Conservation (phyloP, 2,113 vertebrate species). For the Lepus timidus region DNA sequence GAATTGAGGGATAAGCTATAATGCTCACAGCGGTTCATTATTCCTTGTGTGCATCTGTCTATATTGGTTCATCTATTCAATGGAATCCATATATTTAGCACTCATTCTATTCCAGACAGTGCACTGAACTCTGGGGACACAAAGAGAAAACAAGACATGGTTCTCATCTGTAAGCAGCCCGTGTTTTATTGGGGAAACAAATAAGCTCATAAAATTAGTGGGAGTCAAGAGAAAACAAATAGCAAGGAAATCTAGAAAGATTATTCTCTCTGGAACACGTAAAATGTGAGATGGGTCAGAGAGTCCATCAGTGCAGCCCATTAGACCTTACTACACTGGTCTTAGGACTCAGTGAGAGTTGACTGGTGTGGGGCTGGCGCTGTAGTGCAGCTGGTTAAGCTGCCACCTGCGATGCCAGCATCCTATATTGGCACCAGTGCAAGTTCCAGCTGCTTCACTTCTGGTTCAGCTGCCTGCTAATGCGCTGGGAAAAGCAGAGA, state of each 20-base stretch:
- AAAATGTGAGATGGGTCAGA: background rate
- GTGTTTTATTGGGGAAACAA: slow-evolving; percentile 29
- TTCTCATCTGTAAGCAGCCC: background rate
- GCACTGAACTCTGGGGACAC: background rate
- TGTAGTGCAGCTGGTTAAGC: no score
- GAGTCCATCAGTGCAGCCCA: background rate
- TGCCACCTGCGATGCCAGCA: no score
- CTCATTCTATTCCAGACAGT: background rate
- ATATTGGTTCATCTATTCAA: background rate
- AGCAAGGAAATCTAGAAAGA: background rate
- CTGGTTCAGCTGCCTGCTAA: no score
- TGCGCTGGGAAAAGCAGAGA: no score
- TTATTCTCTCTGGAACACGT: slow-evolving; percentile 10
- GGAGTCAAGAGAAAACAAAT: background rate
- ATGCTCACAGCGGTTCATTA: background rate
- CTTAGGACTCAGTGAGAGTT: background rate
- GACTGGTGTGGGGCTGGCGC: no score
- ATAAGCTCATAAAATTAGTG: slow-evolving; percentile 4
- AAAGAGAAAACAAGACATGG: background rate
- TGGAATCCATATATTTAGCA: background rate
- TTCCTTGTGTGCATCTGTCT: background rate
- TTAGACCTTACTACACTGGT: background rate
- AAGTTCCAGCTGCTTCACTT: no score
- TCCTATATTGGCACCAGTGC: no score
- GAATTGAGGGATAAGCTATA: background rate